phyloP scores from a whole-genome alignment of 2,113 vertebrate genomes.

The Cettia cetti region DNA sequence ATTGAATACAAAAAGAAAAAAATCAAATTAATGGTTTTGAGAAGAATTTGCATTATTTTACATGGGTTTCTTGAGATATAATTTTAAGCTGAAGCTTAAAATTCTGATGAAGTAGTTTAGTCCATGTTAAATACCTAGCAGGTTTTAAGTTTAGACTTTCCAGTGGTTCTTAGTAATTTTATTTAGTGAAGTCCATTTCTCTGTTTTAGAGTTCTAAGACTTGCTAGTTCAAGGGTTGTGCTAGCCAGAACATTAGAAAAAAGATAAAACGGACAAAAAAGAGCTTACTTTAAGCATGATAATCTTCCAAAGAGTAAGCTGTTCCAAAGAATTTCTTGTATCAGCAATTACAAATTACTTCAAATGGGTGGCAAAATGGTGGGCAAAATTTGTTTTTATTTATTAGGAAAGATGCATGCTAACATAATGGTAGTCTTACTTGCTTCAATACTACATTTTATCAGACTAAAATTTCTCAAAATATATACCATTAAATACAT shows the following conservation, averaged over 20 bases:
- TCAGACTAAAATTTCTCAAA: background rate
- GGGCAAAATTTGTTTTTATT: background rate
- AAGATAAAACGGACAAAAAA: background rate
- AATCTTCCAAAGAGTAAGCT: background rate
- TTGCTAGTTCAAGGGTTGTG: background rate
- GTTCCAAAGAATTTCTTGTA: background rate
- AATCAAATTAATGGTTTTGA: background rate
- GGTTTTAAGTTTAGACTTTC: background rate
- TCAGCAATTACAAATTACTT: background rate
- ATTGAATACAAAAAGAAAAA: background rate
- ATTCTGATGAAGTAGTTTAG: background rate
- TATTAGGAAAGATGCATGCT: background rate
- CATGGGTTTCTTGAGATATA: background rate
- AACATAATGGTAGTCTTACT: background rate
- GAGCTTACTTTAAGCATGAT: background rate
- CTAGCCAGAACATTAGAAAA: background rate
- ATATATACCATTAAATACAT: background rate
- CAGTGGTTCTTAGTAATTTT: background rate
- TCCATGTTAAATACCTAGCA: background rate
- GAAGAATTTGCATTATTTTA: background rate
- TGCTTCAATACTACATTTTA: background rate
- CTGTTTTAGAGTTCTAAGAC: background rate
- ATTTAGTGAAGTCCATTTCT: background rate
- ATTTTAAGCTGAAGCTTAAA: background rate
- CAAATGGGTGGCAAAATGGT: background rate